A percentile compares a stretch with the other conserved stretches of the same genome.
phyloP scores from a whole-genome alignment of 2,113 vertebrate genomes.

The Thomomys bottae region DNA sequence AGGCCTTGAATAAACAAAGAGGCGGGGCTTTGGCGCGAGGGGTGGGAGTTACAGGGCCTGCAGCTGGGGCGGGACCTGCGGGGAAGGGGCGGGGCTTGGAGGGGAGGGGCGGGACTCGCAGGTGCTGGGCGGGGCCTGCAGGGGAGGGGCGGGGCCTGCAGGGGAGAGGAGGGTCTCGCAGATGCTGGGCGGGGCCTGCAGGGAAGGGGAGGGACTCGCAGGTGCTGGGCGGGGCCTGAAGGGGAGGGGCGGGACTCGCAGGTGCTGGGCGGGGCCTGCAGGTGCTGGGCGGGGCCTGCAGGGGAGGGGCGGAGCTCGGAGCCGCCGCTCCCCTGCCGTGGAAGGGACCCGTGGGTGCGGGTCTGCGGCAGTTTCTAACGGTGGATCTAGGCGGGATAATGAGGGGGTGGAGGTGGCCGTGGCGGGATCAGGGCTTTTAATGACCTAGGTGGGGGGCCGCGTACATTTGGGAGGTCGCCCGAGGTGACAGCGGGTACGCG shows the following conservation, averaged over 20 bases:
- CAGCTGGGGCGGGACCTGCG: too few species aligned
- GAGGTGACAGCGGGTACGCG: too few species aligned
- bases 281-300: not conserved
- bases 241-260: not conserved
- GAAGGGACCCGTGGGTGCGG: rapidly evolving
- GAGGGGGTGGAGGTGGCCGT: too few species aligned
- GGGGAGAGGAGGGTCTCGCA: too few species aligned
- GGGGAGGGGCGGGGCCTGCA: too few species aligned
- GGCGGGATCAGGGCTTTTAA: not conserved
- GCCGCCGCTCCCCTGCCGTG: too few species aligned
- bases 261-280: not conserved
- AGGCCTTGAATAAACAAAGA: too few species aligned
- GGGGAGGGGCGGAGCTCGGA: not conserved
- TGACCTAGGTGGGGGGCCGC: not conserved
- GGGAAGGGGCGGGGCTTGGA: too few species aligned
- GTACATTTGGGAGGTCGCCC: not conserved
- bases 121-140: too few species aligned
- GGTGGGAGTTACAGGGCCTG: too few species aligned
- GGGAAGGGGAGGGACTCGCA: rapidly evolving
- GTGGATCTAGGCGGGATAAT: too few species aligned
- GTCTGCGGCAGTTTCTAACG: not conserved
- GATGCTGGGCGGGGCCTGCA: not conserved
- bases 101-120: too few species aligned
- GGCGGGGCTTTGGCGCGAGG: not conserved
- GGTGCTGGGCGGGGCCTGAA: not conserved